Evolutionary conservation across 1,140 invertebrate species (phyloP), one percentile per base, ranked within the genome.

Genomic region (Sweltsa coloradensis): DNA sequence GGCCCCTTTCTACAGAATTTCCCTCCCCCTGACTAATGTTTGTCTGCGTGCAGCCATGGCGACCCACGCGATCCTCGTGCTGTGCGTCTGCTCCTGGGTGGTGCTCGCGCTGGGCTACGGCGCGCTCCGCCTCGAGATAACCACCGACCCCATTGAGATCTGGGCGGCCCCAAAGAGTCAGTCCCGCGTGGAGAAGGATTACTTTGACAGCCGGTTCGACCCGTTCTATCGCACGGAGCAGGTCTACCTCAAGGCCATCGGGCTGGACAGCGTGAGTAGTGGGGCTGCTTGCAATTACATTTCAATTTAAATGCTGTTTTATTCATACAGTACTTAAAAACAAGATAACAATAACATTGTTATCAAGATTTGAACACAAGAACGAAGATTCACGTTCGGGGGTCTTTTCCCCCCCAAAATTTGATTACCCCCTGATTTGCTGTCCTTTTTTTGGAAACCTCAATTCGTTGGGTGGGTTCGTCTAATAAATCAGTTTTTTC

Each of bases 181-280:
- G 53, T 83, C 87, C 21, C 70, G 90, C 46, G 56, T 75, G 26
- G 83, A 96, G 57, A 85, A 89, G 56, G 68, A 89, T 41, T 93
- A 82, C 59, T 95, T 85, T 56, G 88, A 95, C 53, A 67, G 68
- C 11, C 74, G 80, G 53, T 92, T 92, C 58, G 70, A 79, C 14
- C 91, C 91, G n/a, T 97, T 97, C 63, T 95, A 93, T 65, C 74
- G 92, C 47, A 83, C 81, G 5, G 81, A 92, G 58, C 90, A 94
- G 67, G 63, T 96, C 27, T 94, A 90, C 45, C 76, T 89, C 5
- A 74, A 72, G 52, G 57, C 72, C 0, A 54, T 65, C 1, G 53
- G 52, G 19, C 40, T 70, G n/a, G 41, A 58, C 49, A 55, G 62
- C 49, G 61, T 71, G 68, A 58, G 61, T 64, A 25, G 11, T 6